Conservation (phyloP, 1,140 invertebrate species). For the Micrasema minimum region DNA sequence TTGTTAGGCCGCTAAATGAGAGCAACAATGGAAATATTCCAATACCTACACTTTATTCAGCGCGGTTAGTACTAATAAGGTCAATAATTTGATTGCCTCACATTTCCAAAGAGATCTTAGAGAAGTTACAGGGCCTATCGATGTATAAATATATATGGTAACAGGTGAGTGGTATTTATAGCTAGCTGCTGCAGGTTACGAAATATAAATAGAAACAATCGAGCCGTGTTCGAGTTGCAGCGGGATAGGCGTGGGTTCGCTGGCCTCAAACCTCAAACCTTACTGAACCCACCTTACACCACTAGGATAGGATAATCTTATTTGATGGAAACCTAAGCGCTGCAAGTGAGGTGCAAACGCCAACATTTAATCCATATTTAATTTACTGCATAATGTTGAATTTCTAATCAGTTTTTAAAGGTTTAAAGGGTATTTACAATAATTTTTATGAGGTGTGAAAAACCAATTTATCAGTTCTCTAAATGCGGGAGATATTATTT, state of each 20-base stretch:
- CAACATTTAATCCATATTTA: too few species aligned
- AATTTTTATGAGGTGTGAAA: too few species aligned
- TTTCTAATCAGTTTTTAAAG: too few species aligned
- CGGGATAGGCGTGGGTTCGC: conserved; percentile 16
- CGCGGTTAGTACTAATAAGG: conserved; percentile 16
- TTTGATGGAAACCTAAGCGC: too few species aligned
- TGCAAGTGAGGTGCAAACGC: too few species aligned
- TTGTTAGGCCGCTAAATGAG: background rate
- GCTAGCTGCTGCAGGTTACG: conserved; percentile 20
- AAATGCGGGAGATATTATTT: too few species aligned
- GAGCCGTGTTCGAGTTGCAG: conserved; percentile 3
- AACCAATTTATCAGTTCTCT: too few species aligned
- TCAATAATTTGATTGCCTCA: conserved; percentile 31
- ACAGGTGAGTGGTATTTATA: conserved; percentile 34
- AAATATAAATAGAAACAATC: conserved; percentile 25
- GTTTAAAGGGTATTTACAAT: too few species aligned
- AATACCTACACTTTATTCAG: background rate
- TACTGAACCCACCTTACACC: too few species aligned
- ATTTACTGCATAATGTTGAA: too few species aligned
- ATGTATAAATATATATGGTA: conserved; percentile 18
- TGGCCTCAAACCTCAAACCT: conserved; percentile 11
- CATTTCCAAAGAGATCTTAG: conserved; percentile 16
- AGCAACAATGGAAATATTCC: conserved; percentile 18
- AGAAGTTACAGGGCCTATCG: conserved; percentile 29
- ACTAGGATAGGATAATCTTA: too few species aligned